Percentiles rank a stretch among this genome's conserved stretches.
These are phyloP conservation scores for Aphrophora alni DNA, from an alignment of 2,888 invertebrate genomes.

Conservation along the genomic window DNA sequence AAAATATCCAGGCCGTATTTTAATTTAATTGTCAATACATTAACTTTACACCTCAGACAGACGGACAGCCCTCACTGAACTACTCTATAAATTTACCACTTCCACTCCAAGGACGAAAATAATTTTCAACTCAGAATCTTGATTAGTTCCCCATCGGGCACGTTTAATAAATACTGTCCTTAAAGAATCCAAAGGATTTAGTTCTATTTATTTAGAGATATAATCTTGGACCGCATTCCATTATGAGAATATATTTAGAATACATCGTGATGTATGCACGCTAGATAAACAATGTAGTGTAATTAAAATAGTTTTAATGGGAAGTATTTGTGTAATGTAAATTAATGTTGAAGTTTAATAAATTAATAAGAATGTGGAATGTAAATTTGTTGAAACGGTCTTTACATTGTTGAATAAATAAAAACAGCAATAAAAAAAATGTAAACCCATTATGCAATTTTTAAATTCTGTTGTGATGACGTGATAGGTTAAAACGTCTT, in stretches of 20 bases:
- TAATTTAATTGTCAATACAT: not conserved
- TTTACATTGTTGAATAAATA: too few relatives aligned
- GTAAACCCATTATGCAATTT: too few relatives aligned
- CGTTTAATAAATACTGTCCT: not conserved
- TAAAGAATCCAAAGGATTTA: not conserved
- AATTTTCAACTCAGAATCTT: not conserved
- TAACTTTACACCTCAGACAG: not conserved
- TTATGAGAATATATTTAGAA: not conserved
- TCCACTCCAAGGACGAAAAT: not conserved
- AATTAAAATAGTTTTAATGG: slow-evolving; percentile 4
- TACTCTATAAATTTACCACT: not conserved
- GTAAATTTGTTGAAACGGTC: too few relatives aligned
- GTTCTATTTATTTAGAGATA: not conserved
- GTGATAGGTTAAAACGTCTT: too few relatives aligned
- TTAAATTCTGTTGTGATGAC: too few relatives aligned
- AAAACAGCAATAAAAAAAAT: too few relatives aligned
- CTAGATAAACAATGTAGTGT: not conserved
- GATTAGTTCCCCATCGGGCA: not conserved
- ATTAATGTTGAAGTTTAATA: not conserved
- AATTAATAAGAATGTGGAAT: too few relatives aligned
- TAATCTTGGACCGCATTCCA: not conserved
- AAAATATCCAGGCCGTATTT: not conserved
- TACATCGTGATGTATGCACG: not conserved
- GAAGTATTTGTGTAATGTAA: not conserved
- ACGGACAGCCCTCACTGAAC: not conserved